A percentile compares a stretch with the other conserved stretches of the same genome.
These are phyloP conservation scores for Bombyx mandarina DNA, from an alignment of 1,140 invertebrate species.

Conservation along the genomic window DNA sequence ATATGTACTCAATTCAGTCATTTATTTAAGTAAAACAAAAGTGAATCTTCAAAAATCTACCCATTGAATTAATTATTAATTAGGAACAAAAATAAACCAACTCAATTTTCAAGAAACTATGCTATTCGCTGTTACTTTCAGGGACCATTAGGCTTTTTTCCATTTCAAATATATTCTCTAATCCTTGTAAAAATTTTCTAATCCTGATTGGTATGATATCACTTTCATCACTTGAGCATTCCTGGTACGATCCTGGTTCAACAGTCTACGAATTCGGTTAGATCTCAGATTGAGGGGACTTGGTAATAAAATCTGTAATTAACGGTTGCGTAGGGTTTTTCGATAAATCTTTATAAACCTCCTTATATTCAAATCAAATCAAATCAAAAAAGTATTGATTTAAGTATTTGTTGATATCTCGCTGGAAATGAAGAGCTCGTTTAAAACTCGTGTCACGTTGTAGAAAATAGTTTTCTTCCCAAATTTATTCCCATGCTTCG, in stretches of 20 bases:
- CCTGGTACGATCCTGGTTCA: background rate
- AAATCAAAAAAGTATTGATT: background rate
- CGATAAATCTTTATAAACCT: background rate
- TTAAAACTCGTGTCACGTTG: background rate
- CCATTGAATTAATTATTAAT: background rate
- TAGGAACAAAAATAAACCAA: background rate
- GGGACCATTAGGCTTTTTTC: background rate
- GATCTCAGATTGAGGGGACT: background rate
- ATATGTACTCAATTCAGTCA: constrained; percentile 1
- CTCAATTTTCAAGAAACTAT: background rate
- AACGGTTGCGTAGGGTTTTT: background rate
- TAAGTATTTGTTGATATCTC: background rate
- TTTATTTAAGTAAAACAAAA: background rate
- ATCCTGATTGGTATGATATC: background rate
- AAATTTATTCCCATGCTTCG: background rate
- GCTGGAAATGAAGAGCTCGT: background rate
- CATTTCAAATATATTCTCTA: too few species aligned
- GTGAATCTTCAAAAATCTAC: background rate
- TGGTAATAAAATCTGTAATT: background rate
- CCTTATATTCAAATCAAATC: background rate
- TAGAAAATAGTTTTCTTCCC: background rate
- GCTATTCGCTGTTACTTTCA: background rate
- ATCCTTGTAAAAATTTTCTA: too few species aligned
- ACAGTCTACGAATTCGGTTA: background rate
- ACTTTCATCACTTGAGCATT: background rate